Evolutionary conservation across 2,797 vertebrate genomes (phyloP).

Genomic region (Gymnoscopelus microlampas): DNA sequence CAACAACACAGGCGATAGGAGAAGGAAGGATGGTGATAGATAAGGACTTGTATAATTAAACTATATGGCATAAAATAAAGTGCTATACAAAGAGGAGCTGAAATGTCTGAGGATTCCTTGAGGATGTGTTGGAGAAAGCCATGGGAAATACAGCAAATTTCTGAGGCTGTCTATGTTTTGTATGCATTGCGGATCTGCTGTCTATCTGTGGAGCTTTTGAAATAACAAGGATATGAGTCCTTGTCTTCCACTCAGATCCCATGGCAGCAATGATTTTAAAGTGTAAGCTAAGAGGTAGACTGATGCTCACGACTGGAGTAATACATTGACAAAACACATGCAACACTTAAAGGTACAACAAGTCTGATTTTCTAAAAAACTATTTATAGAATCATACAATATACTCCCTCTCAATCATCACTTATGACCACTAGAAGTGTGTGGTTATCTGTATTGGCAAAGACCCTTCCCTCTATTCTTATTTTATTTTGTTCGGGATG

Average conservation of each 20-base stretch:
- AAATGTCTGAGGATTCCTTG: slow-evolving; percentile 53
- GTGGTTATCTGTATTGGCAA: too few species aligned
- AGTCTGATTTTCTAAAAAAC: too few species aligned
- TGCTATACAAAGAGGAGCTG: slow-evolving; percentile 58
- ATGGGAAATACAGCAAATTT: slow-evolving; percentile 63
- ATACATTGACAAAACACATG: slow-evolving; percentile 62
- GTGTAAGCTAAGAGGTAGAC: slow-evolving; percentile 56
- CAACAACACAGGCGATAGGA: slow-evolving; percentile 46
- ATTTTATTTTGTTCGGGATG: too few species aligned
- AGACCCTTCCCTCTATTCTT: too few species aligned
- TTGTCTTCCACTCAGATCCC: slow-evolving; percentile 49
- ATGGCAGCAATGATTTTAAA: slow-evolving; percentile 64
- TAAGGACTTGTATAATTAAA: slow-evolving; percentile 63
- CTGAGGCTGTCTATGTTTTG: slow-evolving; percentile 39
- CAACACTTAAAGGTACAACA: too few species aligned
- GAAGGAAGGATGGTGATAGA: slow-evolving; percentile 50
- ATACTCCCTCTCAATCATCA: too few species aligned
- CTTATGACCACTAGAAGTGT: too few species aligned
- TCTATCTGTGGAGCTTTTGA: slow-evolving; percentile 47
- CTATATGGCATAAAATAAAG: slow-evolving; percentile 61
- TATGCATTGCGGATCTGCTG: slow-evolving; percentile 51
- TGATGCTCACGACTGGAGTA: slow-evolving; percentile 57
- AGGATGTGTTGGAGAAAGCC: slow-evolving; percentile 52
- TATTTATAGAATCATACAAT: too few species aligned
- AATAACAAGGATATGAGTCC: slow-evolving; percentile 39